These are phyloP conservation scores for Balaeniceps rex DNA, from an alignment of 2,113 vertebrate species.

Conservation along the genomic window DNA sequence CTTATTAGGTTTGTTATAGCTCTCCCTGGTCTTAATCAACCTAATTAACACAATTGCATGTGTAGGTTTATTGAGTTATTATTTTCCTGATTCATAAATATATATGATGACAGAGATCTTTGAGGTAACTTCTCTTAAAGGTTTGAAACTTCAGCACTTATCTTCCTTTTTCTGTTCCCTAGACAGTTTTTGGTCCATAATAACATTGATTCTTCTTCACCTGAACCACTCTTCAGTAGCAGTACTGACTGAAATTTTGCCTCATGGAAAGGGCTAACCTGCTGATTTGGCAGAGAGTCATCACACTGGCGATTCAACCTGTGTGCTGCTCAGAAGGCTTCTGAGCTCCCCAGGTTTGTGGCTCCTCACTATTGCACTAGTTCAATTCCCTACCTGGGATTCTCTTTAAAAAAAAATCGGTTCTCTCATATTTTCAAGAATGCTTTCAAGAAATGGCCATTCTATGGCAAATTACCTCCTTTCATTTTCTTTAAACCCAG, in stretches of 20 bases:
- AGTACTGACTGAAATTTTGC: background rate
- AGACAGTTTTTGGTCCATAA: background rate
- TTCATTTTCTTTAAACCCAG: background rate
- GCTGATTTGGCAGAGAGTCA: background rate
- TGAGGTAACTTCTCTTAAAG: background rate
- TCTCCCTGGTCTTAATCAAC: background rate
- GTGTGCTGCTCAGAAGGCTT: background rate
- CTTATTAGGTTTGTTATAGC: background rate
- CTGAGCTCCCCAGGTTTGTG: background rate
- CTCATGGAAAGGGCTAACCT: background rate
- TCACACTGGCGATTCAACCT: background rate
- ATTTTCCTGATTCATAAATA: background rate
- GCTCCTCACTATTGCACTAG: background rate
- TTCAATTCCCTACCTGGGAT: background rate
- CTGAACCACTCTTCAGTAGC: background rate
- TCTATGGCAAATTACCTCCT: background rate
- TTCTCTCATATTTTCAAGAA: background rate
- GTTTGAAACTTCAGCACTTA: background rate
- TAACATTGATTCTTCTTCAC: background rate
- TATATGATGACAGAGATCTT: background rate
- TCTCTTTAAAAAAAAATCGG: background rate
- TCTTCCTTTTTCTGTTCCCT: background rate
- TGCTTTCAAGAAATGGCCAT: background rate
- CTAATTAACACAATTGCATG: background rate
- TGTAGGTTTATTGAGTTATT: background rate